A percentile compares a stretch with the other conserved stretches of the same genome.
Evolutionary conservation across 2,888 invertebrate species (phyloP).

Genomic region (Acanthosepion lycidas): DNA sequence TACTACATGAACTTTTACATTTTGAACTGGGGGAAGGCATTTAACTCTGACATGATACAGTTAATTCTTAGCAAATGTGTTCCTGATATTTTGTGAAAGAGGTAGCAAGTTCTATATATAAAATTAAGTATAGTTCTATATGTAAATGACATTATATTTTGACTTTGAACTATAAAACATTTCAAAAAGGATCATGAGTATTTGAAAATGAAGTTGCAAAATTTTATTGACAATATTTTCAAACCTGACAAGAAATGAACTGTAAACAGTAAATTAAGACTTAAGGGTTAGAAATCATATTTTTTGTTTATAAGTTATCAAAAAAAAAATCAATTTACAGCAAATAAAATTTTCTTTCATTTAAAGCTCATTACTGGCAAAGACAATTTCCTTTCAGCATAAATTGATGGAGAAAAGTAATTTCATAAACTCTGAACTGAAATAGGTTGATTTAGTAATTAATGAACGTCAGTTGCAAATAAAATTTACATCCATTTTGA

Average conservation of each 20-base stretch:
- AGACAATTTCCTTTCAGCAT: neutral
- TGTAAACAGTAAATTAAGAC: too few species aligned
- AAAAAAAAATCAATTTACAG: too few species aligned
- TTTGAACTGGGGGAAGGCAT: neutral
- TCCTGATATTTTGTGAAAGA: neutral
- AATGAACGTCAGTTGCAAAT: too few species aligned
- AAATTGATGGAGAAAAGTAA: too few species aligned
- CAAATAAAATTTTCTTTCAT: neutral
- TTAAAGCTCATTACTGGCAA: neutral
- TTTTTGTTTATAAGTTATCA: too few species aligned
- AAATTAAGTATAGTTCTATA: neutral
- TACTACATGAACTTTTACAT: neutral
- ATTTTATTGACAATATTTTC: neutral
- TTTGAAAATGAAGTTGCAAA: neutral
- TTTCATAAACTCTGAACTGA: too few species aligned
- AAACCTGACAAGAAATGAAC: neutral
- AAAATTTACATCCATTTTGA: neutral
- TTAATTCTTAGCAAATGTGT: neutral
- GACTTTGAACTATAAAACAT: neutral
- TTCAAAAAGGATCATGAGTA: neutral
- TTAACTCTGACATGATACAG: neutral
- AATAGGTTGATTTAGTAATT: too few species aligned
- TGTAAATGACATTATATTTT: neutral
- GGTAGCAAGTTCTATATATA: neutral
- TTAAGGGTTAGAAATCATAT: too few species aligned